Base-by-base conservation (phyloP, 2,888 invertebrate species). In the Luperina nickerlii region DNA sequence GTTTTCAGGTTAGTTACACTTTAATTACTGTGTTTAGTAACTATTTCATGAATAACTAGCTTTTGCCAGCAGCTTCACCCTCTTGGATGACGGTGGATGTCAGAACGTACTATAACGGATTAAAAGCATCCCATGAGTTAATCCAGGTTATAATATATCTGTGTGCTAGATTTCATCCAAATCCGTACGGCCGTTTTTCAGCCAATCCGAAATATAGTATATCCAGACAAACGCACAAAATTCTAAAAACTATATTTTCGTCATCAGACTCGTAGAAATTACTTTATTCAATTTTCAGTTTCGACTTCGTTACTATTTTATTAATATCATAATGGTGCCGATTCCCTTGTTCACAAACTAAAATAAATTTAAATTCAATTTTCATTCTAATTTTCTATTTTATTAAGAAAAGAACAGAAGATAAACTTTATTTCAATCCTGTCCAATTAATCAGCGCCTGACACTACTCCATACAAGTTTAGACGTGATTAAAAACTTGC, bases 1-100 rank as follows among this genome's bases (percentile, higher is more conserved):
- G 24, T 68, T 45, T 38, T 63, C 67, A 57, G 15, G 57, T 48
- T 72, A 65, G n/a, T 60, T 65, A 63, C 9, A n/a, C 18, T 71
- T 74, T 79, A 48, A 83, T 72, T 65, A 45, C 1, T 65, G 24
- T 62, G 42, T 11, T 67, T 62, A 60, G 24, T 38, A 57, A 81
- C 62, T 42, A 42, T 32, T 60, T 48, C 18, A 8, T 65, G 63
- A 24, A 57, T n/a, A 57, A 57, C 9, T 24, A 9, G 24, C 9
- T 24, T 24, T 9, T 57, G 4, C 24, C 24, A 57, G 24, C 11
- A 57, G 11, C 24, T n/a, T 57, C 57, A 0, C 5, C 1, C 54
- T 54, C 2, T 8, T 24, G 24, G 8, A 54, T 54, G 54, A 24
- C 8, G 54, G 24, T n/a, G 11, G 24, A 24, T 9, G 57, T 57